phyloP scores from a whole-genome alignment of 2,888 invertebrate species.

The Xestia sexstrigata region DNA sequence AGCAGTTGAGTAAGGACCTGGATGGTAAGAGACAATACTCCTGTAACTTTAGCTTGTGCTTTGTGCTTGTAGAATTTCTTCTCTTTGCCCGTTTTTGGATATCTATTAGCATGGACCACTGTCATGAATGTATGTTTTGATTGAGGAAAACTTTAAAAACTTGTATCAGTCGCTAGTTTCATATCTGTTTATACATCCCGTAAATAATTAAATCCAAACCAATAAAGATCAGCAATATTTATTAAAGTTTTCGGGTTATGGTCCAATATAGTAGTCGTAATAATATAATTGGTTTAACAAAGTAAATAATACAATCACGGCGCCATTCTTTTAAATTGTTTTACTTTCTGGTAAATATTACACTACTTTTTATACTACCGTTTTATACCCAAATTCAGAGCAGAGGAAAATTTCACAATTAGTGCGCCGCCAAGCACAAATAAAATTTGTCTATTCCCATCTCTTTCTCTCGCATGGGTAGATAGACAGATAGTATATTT shows the following conservation, averaged over 20 bases:
- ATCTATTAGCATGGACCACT: not conserved
- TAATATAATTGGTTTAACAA: not conserved
- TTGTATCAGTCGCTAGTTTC: not conserved
- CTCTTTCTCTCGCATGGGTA: conserved; percentile 1
- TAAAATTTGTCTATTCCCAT: conserved; percentile 1
- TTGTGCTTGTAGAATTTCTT: not conserved
- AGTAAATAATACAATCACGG: not conserved
- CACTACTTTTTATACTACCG: not conserved
- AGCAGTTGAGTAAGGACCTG: too few species aligned
- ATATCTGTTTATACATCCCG: not conserved
- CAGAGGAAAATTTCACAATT: conserved; percentile 12
- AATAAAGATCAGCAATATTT: not conserved
- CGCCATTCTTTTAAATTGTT: not conserved
- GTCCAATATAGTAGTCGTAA: too few species aligned
- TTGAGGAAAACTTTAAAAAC: not conserved
- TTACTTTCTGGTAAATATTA: conserved; percentile 8
- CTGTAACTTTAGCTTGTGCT: not conserved
- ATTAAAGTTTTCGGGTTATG: too few species aligned
- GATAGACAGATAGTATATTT: not conserved
- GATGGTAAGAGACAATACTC: too few species aligned
- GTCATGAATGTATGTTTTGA: not conserved
- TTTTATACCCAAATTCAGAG: conserved; percentile 5
- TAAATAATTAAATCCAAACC: not conserved
- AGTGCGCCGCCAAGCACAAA: conserved; percentile 1
- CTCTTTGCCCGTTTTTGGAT: not conserved